A percentile compares a stretch with the other conserved stretches of the same genome.
phyloP scores from a whole-genome alignment of 2,888 invertebrate species.

The Agrotis exclamationis region DNA sequence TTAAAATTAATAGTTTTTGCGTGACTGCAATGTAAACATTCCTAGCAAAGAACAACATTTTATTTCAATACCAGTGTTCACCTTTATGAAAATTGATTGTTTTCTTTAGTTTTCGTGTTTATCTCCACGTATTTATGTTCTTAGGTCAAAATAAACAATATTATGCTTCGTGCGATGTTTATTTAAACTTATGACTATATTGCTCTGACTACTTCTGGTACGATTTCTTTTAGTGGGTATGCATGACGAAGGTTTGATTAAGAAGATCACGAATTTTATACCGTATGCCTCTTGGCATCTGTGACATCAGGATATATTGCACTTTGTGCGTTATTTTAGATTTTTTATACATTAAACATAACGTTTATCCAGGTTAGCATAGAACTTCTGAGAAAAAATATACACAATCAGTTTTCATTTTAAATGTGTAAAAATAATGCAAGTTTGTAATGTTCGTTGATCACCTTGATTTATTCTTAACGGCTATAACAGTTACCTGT shows the following conservation, averaged over 20 bases:
- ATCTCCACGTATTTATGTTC: slow-evolving; percentile 44
- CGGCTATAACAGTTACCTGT: background rate
- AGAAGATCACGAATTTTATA: slow-evolving; percentile 12
- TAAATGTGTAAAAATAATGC: no score
- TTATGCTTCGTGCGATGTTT: slow-evolving; percentile 47
- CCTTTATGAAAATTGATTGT: slow-evolving; percentile 22
- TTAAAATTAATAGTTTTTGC: slow-evolving; percentile 51
- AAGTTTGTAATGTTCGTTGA: no score
- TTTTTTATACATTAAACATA: background rate
- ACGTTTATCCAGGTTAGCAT: no score
- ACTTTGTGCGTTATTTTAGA: background rate
- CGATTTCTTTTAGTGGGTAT: slow-evolving; percentile 28
- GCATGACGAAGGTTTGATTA: slow-evolving; percentile 15
- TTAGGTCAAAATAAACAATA: slow-evolving; percentile 56
- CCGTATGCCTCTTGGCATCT: slow-evolving; percentile 17
- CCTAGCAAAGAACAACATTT: slow-evolving; percentile 16
- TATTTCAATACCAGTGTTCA: slow-evolving; percentile 8
- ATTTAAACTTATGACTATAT: slow-evolving; percentile 52
- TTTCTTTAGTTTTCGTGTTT: slow-evolving; percentile 50
- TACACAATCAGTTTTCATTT: no score
- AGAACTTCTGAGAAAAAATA: no score
- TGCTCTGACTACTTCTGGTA: slow-evolving; percentile 45
- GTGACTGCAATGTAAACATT: slow-evolving; percentile 52
- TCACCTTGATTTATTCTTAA: no score
- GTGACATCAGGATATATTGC: background rate